Evolutionary conservation across 2,797 vertebrate species (phyloP).

Genomic region (Iguana delicatissima): DNA sequence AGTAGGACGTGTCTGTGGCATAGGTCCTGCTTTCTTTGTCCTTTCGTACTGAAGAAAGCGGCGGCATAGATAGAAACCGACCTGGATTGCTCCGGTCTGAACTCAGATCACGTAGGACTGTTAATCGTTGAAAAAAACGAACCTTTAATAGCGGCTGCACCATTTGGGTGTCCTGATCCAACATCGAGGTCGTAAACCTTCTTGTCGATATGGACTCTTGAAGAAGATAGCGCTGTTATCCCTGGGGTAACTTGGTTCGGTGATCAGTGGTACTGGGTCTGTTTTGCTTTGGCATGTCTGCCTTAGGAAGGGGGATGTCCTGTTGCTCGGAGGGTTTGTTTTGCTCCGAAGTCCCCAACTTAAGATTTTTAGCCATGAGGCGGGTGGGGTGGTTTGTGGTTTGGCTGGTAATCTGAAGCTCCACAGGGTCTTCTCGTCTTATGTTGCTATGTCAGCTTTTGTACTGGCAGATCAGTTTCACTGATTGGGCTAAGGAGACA

Average conservation of each 20-base stretch:
- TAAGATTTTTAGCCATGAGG: conserved; percentile 54
- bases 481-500: conserved; percentile 74
- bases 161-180: conserved; percentile 80
- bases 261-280: conserved; percentile 58
- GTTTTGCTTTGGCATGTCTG: conserved; percentile 58
- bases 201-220: conserved; percentile 77
- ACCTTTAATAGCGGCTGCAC: conserved; percentile 73
- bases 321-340: neutral
- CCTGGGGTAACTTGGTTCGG: conserved; percentile 81
- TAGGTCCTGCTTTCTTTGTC: conserved; percentile 63
- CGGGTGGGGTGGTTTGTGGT: too few relatives aligned
- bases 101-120: conserved; percentile 79
- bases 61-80: conserved; percentile 75
- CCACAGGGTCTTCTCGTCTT: conserved; percentile 82
- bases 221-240: conserved; percentile 82
- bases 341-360: conserved; percentile 78
- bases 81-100: conserved; percentile 75
- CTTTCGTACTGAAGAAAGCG: conserved; percentile 69
- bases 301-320: neutral
- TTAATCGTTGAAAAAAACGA: conserved; percentile 81
- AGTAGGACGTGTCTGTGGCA: accelerated
- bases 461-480: conserved; percentile 78
- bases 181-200: conserved; percentile 82
- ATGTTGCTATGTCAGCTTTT: conserved; percentile 63
- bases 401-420: too few relatives aligned